Base-by-base conservation (phyloP, 2,888 invertebrate species). In the Xestia ashworthii region DNA sequence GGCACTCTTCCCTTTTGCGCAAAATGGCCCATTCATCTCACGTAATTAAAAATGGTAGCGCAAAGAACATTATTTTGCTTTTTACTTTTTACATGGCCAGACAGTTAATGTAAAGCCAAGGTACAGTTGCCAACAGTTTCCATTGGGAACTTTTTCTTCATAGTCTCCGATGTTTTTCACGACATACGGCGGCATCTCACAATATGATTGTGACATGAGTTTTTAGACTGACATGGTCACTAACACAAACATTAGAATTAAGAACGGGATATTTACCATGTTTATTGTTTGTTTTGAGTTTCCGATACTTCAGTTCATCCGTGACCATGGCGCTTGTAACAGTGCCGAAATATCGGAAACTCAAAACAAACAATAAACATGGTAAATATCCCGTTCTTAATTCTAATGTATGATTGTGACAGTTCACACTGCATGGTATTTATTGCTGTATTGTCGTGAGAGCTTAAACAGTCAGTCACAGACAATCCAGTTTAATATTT, bases 361-460 rank as follows among this genome's bases (percentile, higher is more conserved):
- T n/a, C n/a, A n/a, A n/a, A n/a, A n/a, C n/a, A n/a, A n/a, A n/a
- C n/a, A n/a, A n/a, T n/a, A n/a, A n/a, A n/a, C n/a, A n/a, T n/a
- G n/a, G n/a, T n/a, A n/a, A n/a, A n/a, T n/a, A n/a, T n/a, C n/a
- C n/a, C n/a, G n/a, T n/a, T n/a, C n/a, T n/a, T n/a, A n/a, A n/a
- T n/a, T n/a, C n/a, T n/a, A n/a, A n/a, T n/a, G n/a, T n/a, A n/a
- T n/a, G n/a, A n/a, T n/a, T n/a, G 78, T 86, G 76, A 81, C 74
- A 82, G 58, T 88, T 88, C 87, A 89, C 87, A 86, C 84, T 86
- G 72, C 68, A 80, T 80, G 76, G 55, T 66, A 74, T 79, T 85
- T 83, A 81, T 86, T 86, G 76, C 87, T 76, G 84, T 76, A 80
- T 68, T 89, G 73, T 48, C 82, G 83, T 88, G 84, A 72, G 88